phyloP scores from a whole-genome alignment of 2,888 invertebrate species.

The Pachycephus smyrnensis region DNA sequence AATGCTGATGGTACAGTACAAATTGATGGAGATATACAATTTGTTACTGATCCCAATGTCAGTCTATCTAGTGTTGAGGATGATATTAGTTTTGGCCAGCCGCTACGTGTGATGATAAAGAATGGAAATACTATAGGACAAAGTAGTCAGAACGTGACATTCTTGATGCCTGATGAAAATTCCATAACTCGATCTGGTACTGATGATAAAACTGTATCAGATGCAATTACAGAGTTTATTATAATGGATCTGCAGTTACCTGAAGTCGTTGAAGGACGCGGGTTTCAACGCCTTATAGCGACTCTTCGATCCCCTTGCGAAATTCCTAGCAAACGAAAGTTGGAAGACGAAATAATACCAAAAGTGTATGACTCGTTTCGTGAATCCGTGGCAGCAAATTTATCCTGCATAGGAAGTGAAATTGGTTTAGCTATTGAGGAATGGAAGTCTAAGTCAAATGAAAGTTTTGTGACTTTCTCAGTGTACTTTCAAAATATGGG shows the following conservation, averaged over 20 bases:
- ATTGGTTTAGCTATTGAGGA: conserved; percentile 53
- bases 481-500: conserved; percentile 47
- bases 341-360: conserved; percentile 56
- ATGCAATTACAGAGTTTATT: conserved; percentile 67
- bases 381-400: conserved; percentile 36
- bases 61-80: conserved; percentile 60
- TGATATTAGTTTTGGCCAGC: conserved; percentile 51
- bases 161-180: conserved; percentile 58
- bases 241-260: conserved; percentile 67
- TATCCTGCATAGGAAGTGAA: conserved; percentile 33
- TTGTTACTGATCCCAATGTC: conserved; percentile 63
- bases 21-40: conserved; percentile 64
- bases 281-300: conserved; percentile 55
- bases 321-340: conserved; percentile 52
- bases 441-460: conserved; percentile 43
- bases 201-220: conserved; percentile 64
- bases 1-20: conserved; percentile 65
- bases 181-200: conserved; percentile 42
- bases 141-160: conserved; percentile 54
- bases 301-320: conserved; percentile 54
- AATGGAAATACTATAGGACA: conserved; percentile 33
- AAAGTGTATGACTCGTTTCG: conserved; percentile 52
- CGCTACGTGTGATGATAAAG: conserved; percentile 55
- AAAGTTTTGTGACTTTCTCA: conserved; percentile 49
- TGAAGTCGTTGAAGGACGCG: conserved; percentile 66